Percentiles rank a stretch among this genome's conserved stretches.
Conservation (phyloP, 2,888 invertebrate species). For the Leptinotarsa juncta region DNA sequence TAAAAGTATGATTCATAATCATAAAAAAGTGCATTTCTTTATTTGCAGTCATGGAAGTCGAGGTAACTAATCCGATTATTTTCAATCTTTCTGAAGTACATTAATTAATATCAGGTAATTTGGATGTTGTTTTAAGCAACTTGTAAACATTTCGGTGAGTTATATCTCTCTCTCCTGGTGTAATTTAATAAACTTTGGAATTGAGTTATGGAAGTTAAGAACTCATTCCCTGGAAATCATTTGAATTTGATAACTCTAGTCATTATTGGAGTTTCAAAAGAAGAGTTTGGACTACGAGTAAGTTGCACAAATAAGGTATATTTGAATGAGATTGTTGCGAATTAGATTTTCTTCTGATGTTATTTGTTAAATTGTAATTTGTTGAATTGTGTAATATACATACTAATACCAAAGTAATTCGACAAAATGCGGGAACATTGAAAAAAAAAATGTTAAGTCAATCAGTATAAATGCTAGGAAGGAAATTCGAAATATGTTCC, state of each 20-base stretch:
- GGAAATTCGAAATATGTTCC: no score
- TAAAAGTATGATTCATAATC: conserved; percentile 25
- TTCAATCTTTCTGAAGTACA: conserved; percentile 40
- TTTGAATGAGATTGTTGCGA: no score
- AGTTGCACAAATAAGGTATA: background rate
- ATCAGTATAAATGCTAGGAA: no score
- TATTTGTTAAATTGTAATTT: no score
- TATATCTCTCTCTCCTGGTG: conserved; percentile 7
- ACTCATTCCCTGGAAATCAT: background rate
- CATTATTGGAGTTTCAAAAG: background rate
- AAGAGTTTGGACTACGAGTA: background rate
- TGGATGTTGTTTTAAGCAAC: conserved; percentile 40
- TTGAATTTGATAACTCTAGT: conserved; percentile 9
- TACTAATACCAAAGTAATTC: no score
- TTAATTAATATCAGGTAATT: conserved; percentile 46
- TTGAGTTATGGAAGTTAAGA: conserved; percentile 19
- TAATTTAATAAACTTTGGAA: conserved; percentile 11
- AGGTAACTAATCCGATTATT: conserved; percentile 41
- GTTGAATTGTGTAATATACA: no score
- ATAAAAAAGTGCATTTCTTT: conserved; percentile 36
- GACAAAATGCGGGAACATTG: no score
- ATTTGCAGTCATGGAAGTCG: conserved; percentile 34
- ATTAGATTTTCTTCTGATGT: no score
- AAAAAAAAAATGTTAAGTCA: no score
- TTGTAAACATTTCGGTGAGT: conserved; percentile 33